Evolutionary conservation across 2,888 invertebrate genomes (phyloP).

Genomic region (Embidobia sp.): DNA sequence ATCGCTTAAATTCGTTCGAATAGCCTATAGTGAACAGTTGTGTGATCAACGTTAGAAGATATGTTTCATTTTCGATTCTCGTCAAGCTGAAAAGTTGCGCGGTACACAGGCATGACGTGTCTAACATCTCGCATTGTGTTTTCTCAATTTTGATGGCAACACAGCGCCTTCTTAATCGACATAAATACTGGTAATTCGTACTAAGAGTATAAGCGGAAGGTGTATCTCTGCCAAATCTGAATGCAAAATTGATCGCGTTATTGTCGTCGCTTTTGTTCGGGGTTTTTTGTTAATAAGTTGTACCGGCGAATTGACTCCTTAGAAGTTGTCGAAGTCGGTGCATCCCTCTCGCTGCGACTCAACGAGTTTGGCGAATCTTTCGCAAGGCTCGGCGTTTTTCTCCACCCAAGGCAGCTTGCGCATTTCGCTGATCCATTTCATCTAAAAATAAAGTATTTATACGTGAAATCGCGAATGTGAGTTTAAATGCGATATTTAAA

Average conservation of each 20-base stretch:
- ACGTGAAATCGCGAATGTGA: no score
- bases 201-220: conserved; percentile 18
- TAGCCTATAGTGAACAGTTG: conserved; percentile 11
- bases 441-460: no score
- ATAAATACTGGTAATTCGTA: conserved; percentile 15
- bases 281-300: neutral
- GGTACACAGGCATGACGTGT: neutral
- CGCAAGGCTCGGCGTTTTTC: conserved; percentile 68
- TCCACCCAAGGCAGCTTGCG: conserved; percentile 71
- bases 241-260: neutral
- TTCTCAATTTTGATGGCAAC: no score
- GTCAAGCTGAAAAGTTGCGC: conserved; percentile 23
- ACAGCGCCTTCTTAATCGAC: neutral
- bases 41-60: conserved; percentile 12
- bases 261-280: conserved; percentile 27
- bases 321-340: conserved; percentile 70
- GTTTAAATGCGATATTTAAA: no score
- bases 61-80: conserved; percentile 31
- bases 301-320: conserved; percentile 30
- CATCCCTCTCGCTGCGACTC: conserved; percentile 64
- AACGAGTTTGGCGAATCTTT: conserved; percentile 70
- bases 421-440: conserved; percentile 78
- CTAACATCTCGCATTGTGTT: neutral
- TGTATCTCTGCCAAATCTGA: conserved; percentile 11
- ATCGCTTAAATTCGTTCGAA: conserved; percentile 23